These are phyloP conservation scores for Protonemura montana DNA, from an alignment of 2,888 invertebrate species.

Conservation along the genomic window DNA sequence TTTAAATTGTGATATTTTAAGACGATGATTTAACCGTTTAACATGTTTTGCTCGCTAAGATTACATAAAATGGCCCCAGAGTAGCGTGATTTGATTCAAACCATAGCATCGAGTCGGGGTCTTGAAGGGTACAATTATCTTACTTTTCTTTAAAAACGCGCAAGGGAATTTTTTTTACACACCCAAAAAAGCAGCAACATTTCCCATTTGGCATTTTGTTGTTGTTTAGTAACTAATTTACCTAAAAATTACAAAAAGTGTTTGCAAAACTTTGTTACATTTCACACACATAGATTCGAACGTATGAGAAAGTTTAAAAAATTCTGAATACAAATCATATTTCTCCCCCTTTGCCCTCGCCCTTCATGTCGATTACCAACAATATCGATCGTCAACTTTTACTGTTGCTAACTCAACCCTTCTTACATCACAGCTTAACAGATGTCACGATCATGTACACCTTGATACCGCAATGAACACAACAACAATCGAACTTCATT, in stretches of 20 bases:
- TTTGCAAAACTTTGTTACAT: background rate
- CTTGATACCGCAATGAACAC: background rate
- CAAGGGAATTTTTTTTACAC: background rate
- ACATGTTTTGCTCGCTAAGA: background rate
- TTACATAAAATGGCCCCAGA: background rate
- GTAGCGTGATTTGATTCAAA: slow-evolving; percentile 12
- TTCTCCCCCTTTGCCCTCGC: background rate
- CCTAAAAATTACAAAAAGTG: background rate
- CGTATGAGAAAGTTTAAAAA: background rate
- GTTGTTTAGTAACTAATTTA: background rate
- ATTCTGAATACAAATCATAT: background rate
- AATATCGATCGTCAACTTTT: background rate
- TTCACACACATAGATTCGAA: slow-evolving; percentile 4
- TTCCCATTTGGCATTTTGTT: background rate
- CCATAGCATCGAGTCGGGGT: background rate
- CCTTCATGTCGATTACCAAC: background rate
- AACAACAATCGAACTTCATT: background rate
- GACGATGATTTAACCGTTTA: background rate
- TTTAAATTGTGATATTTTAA: background rate
- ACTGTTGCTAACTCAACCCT: background rate
- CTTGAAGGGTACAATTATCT: background rate
- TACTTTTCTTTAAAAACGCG: background rate
- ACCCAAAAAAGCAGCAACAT: background rate
- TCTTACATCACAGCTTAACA: background rate
- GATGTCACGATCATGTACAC: background rate